Conservation (phyloP, 2,797 vertebrate genomes). For the Hypotaenidia okinawae region DNA sequence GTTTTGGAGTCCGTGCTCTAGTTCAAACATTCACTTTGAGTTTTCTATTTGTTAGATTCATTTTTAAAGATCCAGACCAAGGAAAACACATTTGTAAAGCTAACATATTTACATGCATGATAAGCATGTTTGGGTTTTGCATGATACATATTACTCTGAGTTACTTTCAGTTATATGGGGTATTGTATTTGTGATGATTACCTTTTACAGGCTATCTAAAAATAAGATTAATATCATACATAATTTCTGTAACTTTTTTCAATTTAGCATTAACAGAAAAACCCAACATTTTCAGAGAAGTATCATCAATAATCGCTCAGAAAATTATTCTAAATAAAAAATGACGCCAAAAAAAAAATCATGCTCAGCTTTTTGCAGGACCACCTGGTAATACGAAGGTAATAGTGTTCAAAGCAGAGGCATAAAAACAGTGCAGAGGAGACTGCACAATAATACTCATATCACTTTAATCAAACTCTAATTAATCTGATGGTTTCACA, state of each 20-base stretch:
- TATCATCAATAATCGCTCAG: background rate
- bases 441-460: background rate
- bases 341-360: background rate
- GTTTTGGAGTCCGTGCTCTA: background rate
- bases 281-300: background rate
- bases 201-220: background rate
- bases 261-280: background rate
- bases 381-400: background rate
- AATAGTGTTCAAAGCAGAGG: background rate
- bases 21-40: background rate
- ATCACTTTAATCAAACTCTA: slow-evolving; percentile 54
- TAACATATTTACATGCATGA: background rate
- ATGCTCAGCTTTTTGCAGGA: background rate
- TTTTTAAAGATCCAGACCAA: background rate
- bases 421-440: background rate
- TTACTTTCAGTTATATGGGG: background rate
- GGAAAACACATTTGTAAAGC: background rate
- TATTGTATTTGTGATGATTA: background rate
- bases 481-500: slow-evolving; percentile 46
- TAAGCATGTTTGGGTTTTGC: background rate
- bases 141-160: background rate
- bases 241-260: background rate
- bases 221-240: background rate
- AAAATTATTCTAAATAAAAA: background rate
- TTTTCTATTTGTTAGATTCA: background rate